Conservation (phyloP, 2,888 invertebrate species). For the Listrodromus nycthemerus region DNA sequence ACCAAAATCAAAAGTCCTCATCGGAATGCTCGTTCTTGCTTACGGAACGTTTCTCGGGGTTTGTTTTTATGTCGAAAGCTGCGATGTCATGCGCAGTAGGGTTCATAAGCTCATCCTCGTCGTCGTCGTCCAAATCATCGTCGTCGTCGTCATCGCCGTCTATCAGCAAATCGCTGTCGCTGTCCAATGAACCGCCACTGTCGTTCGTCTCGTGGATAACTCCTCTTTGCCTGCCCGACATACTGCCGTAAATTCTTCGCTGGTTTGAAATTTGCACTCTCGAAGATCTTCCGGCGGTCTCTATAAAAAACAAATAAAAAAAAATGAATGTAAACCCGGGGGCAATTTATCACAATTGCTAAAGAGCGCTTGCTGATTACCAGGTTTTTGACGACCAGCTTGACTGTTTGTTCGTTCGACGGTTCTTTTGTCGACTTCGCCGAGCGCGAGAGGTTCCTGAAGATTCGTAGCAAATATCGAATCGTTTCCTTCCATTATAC, state of each 20-base stretch:
- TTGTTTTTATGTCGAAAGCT: constrained; percentile 76
- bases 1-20: constrained; percentile 79
- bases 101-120: constrained; percentile 86
- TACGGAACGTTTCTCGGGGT: constrained; percentile 78
- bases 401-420: constrained; percentile 71
- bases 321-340: background rate
- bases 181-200: constrained; percentile 81
- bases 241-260: constrained; percentile 87
- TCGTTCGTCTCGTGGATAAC: constrained; percentile 80
- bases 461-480: constrained; percentile 82
- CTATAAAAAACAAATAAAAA: constrained; percentile 64
- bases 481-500: constrained; percentile 83
- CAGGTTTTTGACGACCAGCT: constrained; percentile 71
- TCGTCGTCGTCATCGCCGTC: constrained; percentile 87
- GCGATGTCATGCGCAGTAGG: constrained; percentile 75
- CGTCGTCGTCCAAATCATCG: constrained; percentile 87
- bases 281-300: constrained; percentile 74
- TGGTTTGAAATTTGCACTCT: constrained; percentile 77
- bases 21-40: constrained; percentile 82
- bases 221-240: constrained; percentile 84
- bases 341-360: background rate
- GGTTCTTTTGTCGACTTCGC: constrained; percentile 75
- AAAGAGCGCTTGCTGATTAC: constrained; percentile 49
- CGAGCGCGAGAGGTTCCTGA: constrained; percentile 77
- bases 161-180: constrained; percentile 86